phyloP scores from a whole-genome alignment of 2,797 vertebrate species.

The Myripristis murdjan region DNA sequence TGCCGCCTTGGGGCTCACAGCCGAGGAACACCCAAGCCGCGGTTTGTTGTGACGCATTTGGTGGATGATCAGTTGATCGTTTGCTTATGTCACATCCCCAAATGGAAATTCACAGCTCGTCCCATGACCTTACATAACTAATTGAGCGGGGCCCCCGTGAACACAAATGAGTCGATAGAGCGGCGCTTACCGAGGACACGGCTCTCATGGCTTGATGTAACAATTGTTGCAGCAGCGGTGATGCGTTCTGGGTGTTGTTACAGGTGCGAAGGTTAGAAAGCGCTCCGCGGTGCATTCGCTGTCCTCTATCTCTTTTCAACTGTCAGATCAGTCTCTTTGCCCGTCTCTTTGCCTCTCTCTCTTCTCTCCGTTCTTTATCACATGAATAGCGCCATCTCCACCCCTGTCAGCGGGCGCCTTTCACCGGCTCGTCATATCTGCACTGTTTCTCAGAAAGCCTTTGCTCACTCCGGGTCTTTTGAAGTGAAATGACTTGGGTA shows the following conservation, averaged over 20 bases:
- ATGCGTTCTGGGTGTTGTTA: conserved; percentile 15
- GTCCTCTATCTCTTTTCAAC: background rate
- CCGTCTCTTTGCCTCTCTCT: conserved; percentile 1
- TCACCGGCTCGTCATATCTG: conserved; percentile 9
- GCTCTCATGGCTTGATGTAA: conserved; percentile 43
- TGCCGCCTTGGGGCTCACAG: background rate
- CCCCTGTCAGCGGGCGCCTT: conserved; percentile 3
- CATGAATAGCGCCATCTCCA: conserved; percentile 27
- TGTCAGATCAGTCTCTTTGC: background rate
- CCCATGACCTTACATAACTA: conserved; percentile 39
- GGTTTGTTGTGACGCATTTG: conserved; percentile 4
- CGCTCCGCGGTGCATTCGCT: background rate
- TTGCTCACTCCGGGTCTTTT: conserved; percentile 20
- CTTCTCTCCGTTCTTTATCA: conserved; percentile 22
- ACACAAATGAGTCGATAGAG: conserved; percentile 29
- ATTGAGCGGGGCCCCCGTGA: conserved; percentile 18
- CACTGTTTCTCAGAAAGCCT: conserved; percentile 15
- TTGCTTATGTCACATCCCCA: conserved; percentile 46
- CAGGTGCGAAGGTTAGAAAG: conserved; percentile 5
- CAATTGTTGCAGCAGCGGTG: conserved; percentile 11
- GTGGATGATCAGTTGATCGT: conserved; percentile 52
- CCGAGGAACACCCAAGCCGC: background rate
- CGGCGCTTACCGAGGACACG: conserved; percentile 12
- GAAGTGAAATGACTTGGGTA: conserved; percentile 41
- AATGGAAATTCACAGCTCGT: conserved; percentile 41